Evolutionary conservation across 2,797 vertebrate genomes (phyloP).

Genomic region (Eutrigla gurnardus): DNA sequence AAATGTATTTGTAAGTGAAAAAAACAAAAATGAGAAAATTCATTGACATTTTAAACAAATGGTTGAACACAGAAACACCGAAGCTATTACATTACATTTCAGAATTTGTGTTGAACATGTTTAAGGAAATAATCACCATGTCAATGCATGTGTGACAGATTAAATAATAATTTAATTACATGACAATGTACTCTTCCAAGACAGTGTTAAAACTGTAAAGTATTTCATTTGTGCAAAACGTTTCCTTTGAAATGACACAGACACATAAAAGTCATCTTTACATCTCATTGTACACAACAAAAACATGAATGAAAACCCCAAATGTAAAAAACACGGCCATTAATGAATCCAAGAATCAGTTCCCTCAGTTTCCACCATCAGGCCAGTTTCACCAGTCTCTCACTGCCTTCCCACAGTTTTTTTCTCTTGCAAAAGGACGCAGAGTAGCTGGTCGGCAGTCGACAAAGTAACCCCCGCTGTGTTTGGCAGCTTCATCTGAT

Average conservation of each 20-base stretch:
- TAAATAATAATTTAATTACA: not conserved
- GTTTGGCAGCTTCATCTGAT: constrained; percentile 78
- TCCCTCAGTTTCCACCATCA: constrained; percentile 50
- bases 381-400: constrained; percentile 83
- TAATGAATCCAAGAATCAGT: not conserved
- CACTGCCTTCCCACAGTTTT: constrained; percentile 89
- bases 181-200: not conserved
- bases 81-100: not conserved
- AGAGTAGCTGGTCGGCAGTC: constrained; percentile 82
- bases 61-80: not conserved
- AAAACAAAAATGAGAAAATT: too few species aligned
- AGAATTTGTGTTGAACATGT: not conserved
- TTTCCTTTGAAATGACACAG: constrained; percentile 2
- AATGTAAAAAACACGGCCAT: not conserved
- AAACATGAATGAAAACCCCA: not conserved
- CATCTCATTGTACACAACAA: not conserved
- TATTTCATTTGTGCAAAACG: constrained; percentile 23
- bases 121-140: not conserved
- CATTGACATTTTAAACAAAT: not conserved
- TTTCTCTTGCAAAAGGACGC: constrained; percentile 85
- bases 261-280: not conserved
- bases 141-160: not conserved
- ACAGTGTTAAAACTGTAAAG: not conserved
- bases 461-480: constrained; percentile 83
- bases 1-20: too few species aligned